Base-by-base conservation (phyloP, 2,888 invertebrate genomes). In the Halocaridina rubra region DNA sequence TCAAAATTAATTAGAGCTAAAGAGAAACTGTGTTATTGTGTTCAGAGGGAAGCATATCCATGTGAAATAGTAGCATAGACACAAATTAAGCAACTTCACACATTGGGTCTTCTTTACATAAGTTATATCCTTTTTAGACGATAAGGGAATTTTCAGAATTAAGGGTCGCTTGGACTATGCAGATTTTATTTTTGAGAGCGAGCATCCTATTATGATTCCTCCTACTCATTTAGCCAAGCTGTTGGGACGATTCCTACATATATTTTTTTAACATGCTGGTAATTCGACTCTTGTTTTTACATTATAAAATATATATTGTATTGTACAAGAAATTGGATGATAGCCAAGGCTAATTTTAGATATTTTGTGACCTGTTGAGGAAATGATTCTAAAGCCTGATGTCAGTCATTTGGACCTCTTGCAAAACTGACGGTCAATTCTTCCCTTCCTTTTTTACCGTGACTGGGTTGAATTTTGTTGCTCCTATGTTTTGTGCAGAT, bases 401-500 rank as follows among this genome's bases (percentile, higher is more conserved):
- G n/a, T 53, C 53, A 4, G 53, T 69, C 76, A 53, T 33, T 46
- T 27, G 80, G 77, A 3, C 39, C 87, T 0, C 81, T 88, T 8
- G 88, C 88, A 8, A 67, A 59, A 29, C 57, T 81, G 69, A 76
- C 87, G 53, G 67, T 80, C 5, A 71, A 53, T 22, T n/a, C 32
- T 57, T 61, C 77, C 7, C 80, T 57, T 13, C 84, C 78, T 8
- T 57, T 16, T 87, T 87, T 46, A 75, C 82, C 32, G 81, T 88
- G 1, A 77, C 77, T 10, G 89, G 89, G 10, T 57, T 89, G 13
- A 88, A 89, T 61, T 88, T 89, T 81, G 67, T 89, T 81, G 89
- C 90, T 2, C 90, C 90, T 1, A 32, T 90, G 19, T 72, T 46
- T 39, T 90, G 27, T 71, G 19, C 10, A 72, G 89, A 30, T 89